These are phyloP conservation scores for Calypte anna DNA, from an alignment of 2,113 vertebrate genomes.

Conservation along the genomic window DNA sequence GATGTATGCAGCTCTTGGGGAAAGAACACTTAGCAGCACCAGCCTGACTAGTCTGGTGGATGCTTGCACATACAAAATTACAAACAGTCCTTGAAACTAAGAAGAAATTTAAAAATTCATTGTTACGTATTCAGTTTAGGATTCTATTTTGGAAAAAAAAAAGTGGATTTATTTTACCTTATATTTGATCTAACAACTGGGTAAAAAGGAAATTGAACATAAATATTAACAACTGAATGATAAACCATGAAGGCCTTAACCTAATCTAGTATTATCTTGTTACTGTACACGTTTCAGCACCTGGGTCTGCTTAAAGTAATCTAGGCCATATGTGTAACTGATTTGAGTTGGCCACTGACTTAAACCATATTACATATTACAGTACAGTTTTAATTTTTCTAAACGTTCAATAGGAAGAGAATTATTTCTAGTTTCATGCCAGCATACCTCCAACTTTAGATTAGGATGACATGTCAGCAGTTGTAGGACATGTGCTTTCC, in stretches of 20 bases:
- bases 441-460: not conserved
- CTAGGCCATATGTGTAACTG: not conserved
- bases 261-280: not conserved
- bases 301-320: not conserved
- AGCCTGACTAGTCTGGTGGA: not conserved
- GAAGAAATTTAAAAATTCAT: not conserved
- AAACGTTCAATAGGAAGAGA: not conserved
- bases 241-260: not conserved
- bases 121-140: not conserved
- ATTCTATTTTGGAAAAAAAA: not conserved
- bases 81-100: not conserved
- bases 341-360: not conserved
- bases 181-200: not conserved
- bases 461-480: not conserved
- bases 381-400: not conserved
- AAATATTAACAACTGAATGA: not conserved
- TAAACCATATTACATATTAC: not conserved
- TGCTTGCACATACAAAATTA: not conserved
- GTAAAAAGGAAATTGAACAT: not conserved
- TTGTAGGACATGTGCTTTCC: not conserved
- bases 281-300: not conserved
- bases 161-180: not conserved
- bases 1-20: not conserved
- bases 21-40: not conserved
- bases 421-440: not conserved